Evolutionary conservation across 1,140 invertebrate genomes (phyloP), one percentile per base, ranked within the genome.

Genomic region (Macrotrachela quadricornifera): DNA sequence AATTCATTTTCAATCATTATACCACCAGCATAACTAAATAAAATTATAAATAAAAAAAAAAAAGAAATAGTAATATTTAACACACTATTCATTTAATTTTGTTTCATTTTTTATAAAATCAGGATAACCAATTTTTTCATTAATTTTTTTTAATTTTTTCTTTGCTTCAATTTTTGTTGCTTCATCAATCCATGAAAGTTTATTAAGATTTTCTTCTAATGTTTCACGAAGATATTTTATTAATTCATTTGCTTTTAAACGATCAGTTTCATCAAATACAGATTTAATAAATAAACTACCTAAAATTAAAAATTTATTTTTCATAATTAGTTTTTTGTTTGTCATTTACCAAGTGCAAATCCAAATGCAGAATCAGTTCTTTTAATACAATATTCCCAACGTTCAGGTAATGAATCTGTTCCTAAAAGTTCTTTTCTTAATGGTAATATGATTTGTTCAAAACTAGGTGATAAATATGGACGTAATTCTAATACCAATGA

Each of bases 101-200:
- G 75, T 66, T 10, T 75, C 67, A 59, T 82, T 77, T 14, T 86
- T 67, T 56, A 91, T 82, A 57, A 80, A 83, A 64, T 86, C 79
- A 0, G 85, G 84, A 65, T 85, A 87, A 1, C 85, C 85, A 57
- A 94, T 85, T 64, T 82, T 79, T 17, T 87, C 69, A 56, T 78
- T 76, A 76, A 94, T 85, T 0, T 77, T 62, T 18, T 66, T 61
- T 8, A 76, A 78, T 73, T 94, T 92, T 59, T 80, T 75, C 10
- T 74, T 74, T 4, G 85, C 85, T 42, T 81, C 73, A 36, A 72
- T 64, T 59, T 82, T 81, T 0, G 85, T 90, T 36, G 79, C 75
- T 16, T 76, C 68, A 57, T 87, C 81, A 63, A 94, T 79, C 87
- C 87, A 94, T 16, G 73, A 73, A 0, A 78, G 79, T 47, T 77